phyloP scores from a whole-genome alignment of 2,888 invertebrate genomes.

The Rutpela maculata region DNA sequence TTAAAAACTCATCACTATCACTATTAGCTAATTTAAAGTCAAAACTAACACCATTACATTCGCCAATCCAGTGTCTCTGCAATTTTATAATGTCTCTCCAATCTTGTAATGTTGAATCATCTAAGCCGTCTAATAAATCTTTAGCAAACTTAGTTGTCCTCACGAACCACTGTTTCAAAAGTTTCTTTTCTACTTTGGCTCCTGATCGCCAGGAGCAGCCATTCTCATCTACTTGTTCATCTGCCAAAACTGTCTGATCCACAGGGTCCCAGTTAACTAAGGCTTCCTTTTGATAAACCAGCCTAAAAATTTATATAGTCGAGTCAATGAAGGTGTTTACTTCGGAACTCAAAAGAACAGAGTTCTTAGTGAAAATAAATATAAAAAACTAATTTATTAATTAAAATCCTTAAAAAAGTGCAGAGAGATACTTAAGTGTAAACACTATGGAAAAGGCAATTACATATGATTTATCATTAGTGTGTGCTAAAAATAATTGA shows the following conservation, averaged over 20 bases:
- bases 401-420: too few relatives aligned
- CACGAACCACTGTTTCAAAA: constrained; percentile 96
- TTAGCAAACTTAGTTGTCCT: constrained; percentile 90
- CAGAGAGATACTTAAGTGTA: too few relatives aligned
- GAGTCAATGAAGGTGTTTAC: too few relatives aligned
- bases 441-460: too few relatives aligned
- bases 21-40: constrained; percentile 76
- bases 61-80: constrained; percentile 93
- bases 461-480: too few relatives aligned
- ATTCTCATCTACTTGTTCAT: constrained; percentile 96
- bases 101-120: constrained; percentile 81
- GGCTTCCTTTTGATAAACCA: constrained; percentile 92
- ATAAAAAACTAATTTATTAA: too few relatives aligned
- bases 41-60: constrained; percentile 86
- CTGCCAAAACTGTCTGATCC: constrained; percentile 96
- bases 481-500: too few relatives aligned
- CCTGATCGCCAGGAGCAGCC: constrained; percentile 98
- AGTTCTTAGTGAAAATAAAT: too few relatives aligned
- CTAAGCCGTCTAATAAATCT: constrained; percentile 82
- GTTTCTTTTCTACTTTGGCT: constrained; percentile 91
- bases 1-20: constrained; percentile 69
- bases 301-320: constrained; percentile 56
- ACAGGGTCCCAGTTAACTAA: constrained; percentile 99
- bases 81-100: constrained; percentile 91
- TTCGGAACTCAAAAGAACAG: too few relatives aligned